Conservation (phyloP, 1,140 invertebrate genomes). For the Palaemon carinicauda region DNA sequence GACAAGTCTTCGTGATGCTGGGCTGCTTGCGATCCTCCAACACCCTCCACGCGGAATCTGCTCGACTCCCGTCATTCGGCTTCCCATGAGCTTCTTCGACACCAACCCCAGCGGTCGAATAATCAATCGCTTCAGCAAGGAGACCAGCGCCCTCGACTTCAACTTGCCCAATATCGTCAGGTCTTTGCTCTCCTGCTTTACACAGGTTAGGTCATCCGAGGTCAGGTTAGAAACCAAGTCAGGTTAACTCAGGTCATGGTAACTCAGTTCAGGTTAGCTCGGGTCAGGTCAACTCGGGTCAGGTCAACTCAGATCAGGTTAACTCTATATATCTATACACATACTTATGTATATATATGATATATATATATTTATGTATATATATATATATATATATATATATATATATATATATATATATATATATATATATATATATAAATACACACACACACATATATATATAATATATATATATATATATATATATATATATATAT, state of each 20-base stretch:
- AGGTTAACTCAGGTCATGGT: background rate
- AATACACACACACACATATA: too few relatives aligned
- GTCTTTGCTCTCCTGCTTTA: constrained; percentile 65
- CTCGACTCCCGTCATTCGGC: constrained; percentile 73
- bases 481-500: too few relatives aligned
- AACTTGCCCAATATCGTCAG: constrained; percentile 76
- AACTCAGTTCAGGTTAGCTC: background rate
- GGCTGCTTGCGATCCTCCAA: constrained; percentile 75
- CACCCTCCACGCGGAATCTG: constrained; percentile 72
- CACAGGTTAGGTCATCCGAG: constrained; percentile 64
- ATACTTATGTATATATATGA: too few relatives aligned
- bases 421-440: too few relatives aligned
- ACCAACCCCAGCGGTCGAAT: constrained; percentile 85
- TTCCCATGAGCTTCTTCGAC: constrained; percentile 85
- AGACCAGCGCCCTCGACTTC: constrained; percentile 81
- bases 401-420: too few relatives aligned
- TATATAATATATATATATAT: too few relatives aligned
- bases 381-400: too few relatives aligned
- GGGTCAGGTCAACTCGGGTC: background rate
- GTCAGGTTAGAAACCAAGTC: too few relatives aligned
- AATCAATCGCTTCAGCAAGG: constrained; percentile 85
- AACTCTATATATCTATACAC: too few relatives aligned
- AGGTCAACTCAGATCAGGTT: background rate
- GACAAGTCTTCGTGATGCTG: constrained; percentile 62
- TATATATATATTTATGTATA: too few relatives aligned